Evolutionary conservation across 2,888 invertebrate species (phyloP).

Genomic region (Heliconius charithonia): DNA sequence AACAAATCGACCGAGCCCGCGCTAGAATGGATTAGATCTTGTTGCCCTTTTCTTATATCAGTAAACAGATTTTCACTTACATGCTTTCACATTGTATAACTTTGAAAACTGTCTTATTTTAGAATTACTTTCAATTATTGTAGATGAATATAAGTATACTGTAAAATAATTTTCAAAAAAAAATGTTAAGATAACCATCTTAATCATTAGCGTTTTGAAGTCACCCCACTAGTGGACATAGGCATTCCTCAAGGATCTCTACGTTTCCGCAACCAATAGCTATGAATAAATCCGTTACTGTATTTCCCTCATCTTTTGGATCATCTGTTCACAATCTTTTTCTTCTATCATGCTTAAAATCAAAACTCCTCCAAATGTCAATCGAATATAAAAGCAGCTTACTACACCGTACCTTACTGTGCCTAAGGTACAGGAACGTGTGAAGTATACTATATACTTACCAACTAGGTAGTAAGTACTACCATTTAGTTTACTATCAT

Average conservation of each 20-base stretch:
- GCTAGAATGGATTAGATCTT: slow-evolving; percentile 59
- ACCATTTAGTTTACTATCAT: too few relatives aligned
- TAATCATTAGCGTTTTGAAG: background rate
- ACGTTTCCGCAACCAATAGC: too few relatives aligned
- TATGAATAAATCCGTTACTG: too few relatives aligned
- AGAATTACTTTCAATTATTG: background rate
- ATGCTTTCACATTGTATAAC: background rate
- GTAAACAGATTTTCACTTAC: slow-evolving; percentile 52
- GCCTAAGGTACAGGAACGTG: too few relatives aligned
- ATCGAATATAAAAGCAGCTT: too few relatives aligned
- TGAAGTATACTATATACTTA: too few relatives aligned
- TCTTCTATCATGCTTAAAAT: background rate
- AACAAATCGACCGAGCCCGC: slow-evolving; percentile 65
- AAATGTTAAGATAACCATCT: too few relatives aligned
- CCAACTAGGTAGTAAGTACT: too few relatives aligned
- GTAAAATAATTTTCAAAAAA: background rate
- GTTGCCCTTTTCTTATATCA: slow-evolving; percentile 61
- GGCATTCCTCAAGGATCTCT: background rate
- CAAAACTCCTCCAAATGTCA: too few relatives aligned
- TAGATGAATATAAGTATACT: background rate
- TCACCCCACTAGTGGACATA: background rate
- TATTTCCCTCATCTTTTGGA: too few relatives aligned
- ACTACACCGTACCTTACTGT: too few relatives aligned
- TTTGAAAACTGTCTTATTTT: background rate
- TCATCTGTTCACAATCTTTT: too few relatives aligned